Evolutionary conservation across 1,140 invertebrate species (phyloP).

Genomic region (Nasonia longicornis): DNA sequence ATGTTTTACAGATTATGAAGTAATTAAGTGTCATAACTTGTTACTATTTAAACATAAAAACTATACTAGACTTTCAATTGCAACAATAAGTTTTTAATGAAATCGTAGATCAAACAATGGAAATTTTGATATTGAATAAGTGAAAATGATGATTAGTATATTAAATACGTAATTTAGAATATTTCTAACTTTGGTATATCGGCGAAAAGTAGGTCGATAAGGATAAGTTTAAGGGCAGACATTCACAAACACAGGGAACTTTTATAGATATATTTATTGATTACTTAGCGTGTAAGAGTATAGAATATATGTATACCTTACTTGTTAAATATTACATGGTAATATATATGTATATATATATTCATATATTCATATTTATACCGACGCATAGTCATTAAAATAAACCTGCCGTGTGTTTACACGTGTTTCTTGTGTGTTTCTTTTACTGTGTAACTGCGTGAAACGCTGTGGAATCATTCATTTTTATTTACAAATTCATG

Average conservation of each 20-base stretch:
- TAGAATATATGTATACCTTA: constrained; percentile 67
- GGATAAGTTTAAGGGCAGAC: constrained; percentile 63
- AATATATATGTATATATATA: constrained; percentile 59
- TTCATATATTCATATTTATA: constrained; percentile 57
- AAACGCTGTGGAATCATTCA: constrained; percentile 38
- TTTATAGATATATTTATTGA: constrained; percentile 70
- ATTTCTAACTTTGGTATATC: not conserved
- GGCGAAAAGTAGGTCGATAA: constrained; percentile 37
- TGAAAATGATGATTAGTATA: not conserved
- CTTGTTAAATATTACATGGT: constrained; percentile 66
- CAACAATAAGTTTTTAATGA: too few relatives aligned
- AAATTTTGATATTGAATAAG: not conserved
- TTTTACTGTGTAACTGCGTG: constrained; percentile 39
- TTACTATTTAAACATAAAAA: too few relatives aligned
- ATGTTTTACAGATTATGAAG: too few relatives aligned
- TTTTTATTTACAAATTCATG: constrained; percentile 53
- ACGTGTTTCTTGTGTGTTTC: constrained; percentile 51
- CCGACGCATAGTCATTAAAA: constrained; percentile 58
- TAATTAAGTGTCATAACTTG: too few relatives aligned
- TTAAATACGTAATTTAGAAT: not conserved
- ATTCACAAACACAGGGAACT: constrained; percentile 67
- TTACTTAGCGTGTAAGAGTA: constrained; percentile 69
- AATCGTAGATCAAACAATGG: too few relatives aligned
- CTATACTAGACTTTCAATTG: too few relatives aligned
- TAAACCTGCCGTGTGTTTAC: constrained; percentile 59